Conservation (phyloP, 2,797 vertebrate genomes). For the Margarornis squamiger region DNA sequence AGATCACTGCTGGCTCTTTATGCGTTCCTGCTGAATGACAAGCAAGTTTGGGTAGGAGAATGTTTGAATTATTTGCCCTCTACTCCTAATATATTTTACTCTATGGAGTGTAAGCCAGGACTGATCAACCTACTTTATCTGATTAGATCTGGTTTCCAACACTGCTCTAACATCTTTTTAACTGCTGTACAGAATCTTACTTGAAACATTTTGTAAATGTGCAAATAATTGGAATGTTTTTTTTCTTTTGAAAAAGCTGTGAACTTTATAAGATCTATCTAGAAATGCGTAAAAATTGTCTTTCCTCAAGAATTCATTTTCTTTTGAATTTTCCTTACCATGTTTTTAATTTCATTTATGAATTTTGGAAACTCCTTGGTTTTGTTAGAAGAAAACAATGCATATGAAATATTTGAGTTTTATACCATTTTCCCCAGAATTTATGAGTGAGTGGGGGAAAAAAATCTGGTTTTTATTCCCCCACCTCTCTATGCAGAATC, state of each 20-base stretch:
- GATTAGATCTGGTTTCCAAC: background rate
- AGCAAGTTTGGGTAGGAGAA: background rate
- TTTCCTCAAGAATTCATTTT: background rate
- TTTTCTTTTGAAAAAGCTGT: background rate
- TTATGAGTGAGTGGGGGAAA: background rate
- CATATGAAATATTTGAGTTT: background rate
- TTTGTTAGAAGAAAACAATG: background rate
- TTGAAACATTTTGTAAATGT: background rate
- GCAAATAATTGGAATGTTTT: background rate
- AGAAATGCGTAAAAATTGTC: background rate
- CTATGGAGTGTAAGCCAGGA: background rate
- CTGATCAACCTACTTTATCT: background rate
- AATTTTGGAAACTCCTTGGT: background rate
- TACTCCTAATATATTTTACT: background rate
- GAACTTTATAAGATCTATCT: background rate
- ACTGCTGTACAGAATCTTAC: background rate
- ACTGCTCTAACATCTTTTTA: background rate
- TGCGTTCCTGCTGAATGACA: background rate
- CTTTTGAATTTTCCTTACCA: background rate
- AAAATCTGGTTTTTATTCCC: background rate
- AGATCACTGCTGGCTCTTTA: background rate
- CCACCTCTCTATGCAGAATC: background rate
- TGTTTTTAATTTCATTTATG: background rate
- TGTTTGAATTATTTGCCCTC: background rate
- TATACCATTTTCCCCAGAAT: background rate